phyloP scores from a whole-genome alignment of 2,888 invertebrate genomes.

The Heliconius erato region DNA sequence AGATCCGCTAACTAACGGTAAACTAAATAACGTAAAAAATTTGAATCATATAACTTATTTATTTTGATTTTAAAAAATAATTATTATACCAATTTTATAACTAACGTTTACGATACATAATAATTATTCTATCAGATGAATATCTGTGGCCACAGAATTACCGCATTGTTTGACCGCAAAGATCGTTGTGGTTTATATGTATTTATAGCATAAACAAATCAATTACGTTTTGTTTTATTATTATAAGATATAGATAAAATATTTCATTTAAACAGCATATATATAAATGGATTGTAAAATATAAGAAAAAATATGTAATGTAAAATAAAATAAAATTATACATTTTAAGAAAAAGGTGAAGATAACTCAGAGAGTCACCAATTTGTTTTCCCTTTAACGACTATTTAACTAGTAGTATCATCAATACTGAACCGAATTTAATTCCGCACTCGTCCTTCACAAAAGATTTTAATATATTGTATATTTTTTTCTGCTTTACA shows the following conservation, averaged over 20 bases:
- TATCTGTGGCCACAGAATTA: neutral
- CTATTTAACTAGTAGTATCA: no score
- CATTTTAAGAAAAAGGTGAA: no score
- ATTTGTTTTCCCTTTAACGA: no score
- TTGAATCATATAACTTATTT: neutral
- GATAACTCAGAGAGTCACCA: no score
- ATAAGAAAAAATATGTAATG: neutral
- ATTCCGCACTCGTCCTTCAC: no score
- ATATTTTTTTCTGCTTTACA: no score
- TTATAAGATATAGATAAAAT: neutral
- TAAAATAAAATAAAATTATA: neutral
- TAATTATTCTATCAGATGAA: constrained; percentile 5
- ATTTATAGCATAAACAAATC: neutral
- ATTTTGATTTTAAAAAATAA: neutral
- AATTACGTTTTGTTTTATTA: neutral
- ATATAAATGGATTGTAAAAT: neutral
- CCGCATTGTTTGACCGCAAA: neutral
- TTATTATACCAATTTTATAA: neutral
- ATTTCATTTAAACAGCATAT: neutral
- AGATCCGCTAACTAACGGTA: no score
- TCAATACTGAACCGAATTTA: no score
- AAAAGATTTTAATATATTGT: no score
- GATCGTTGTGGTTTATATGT: neutral
- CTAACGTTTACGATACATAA: neutral
- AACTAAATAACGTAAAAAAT: neutral